These are phyloP conservation scores for Mallotus villosus DNA, from an alignment of 2,797 vertebrate species.

Conservation along the genomic window DNA sequence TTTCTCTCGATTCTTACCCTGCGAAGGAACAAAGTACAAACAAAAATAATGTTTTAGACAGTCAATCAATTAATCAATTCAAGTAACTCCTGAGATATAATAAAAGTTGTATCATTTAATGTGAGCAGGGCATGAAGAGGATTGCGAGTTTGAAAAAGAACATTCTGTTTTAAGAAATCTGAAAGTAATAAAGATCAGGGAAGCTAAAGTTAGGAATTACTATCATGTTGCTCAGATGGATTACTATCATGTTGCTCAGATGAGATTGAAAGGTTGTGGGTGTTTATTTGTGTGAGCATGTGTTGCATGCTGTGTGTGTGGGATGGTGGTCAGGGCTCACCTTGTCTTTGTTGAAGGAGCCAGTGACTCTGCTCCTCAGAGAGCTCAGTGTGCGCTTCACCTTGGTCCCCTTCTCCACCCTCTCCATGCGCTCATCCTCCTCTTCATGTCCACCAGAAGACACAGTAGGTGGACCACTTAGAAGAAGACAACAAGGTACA, in stretches of 20 bases:
- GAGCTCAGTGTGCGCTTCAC: conserved; percentile 92
- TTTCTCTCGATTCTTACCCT: conserved; percentile 91
- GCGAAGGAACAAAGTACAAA: conserved; percentile 44
- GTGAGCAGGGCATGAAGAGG: conserved; percentile 32
- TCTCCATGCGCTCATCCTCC: conserved; percentile 73
- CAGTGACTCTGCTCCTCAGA: conserved; percentile 85
- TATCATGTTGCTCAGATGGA: not conserved
- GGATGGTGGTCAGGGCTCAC: conserved; percentile 59
- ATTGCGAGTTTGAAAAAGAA: conserved; percentile 31
- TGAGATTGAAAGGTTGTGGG: not conserved
- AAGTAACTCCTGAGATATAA: not conserved
- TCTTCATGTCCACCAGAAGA: conserved; percentile 76
- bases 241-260: not conserved
- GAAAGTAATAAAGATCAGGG: conserved; percentile 12
- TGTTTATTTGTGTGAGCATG: not conserved
- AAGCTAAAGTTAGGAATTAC: conserved; percentile 17
- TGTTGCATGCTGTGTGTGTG: not conserved
- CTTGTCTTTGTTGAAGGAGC: conserved; percentile 96
- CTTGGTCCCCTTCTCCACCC: conserved; percentile 81
- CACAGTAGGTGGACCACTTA: too few relatives aligned
- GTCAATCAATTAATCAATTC: not conserved
- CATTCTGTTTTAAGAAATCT: conserved; percentile 1
- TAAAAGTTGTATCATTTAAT: conserved; percentile 19
- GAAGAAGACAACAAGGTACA: too few relatives aligned
- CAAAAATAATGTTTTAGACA: conserved; percentile 11